Evolutionary conservation across 2,888 invertebrate species (phyloP).

Genomic region (Ephialtes manifestator): DNA sequence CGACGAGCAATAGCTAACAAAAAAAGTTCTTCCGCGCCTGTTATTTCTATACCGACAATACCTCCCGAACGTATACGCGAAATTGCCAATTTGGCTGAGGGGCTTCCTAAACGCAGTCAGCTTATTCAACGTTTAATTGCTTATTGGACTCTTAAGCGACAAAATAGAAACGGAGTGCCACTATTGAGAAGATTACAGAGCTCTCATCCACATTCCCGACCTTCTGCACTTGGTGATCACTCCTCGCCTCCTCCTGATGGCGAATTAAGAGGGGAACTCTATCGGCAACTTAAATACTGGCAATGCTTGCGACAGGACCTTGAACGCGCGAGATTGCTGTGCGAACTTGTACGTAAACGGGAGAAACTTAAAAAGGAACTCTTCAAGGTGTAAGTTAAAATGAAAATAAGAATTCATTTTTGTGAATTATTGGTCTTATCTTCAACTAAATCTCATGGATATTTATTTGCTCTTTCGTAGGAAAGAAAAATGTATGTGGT

Average conservation of each 20-base stretch:
- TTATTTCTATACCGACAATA: constrained; percentile 97
- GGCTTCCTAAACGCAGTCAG: constrained; percentile 91
- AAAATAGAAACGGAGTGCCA: constrained; percentile 98
- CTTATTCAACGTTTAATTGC: constrained; percentile 96
- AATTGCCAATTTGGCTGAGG: constrained; percentile 90
- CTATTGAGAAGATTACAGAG: constrained; percentile 94
- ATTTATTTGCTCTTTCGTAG: constrained; percentile 74
- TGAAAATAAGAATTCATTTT: background rate
- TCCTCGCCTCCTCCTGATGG: constrained; percentile 82
- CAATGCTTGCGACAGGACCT: constrained; percentile 97
- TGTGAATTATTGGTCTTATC: background rate
- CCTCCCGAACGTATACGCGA: constrained; percentile 95
- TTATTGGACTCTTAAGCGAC: constrained; percentile 99
- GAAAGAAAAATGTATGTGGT: constrained; percentile 93
- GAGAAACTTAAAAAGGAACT: constrained; percentile 97
- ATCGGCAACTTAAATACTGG: constrained; percentile 96
- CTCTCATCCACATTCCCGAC: constrained; percentile 83
- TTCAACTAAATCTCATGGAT: background rate
- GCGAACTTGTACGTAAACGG: constrained; percentile 97
- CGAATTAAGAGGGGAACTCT: constrained; percentile 89
- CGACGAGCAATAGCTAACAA: constrained; percentile 87
- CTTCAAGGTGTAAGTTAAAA: constrained; percentile 89
- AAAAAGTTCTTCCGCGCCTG: constrained; percentile 95
- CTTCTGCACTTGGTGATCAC: constrained; percentile 79
- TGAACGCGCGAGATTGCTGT: constrained; percentile 95